These are phyloP conservation scores for pig (Sus scrofa) DNA, from an alignment of 2,113 vertebrate species.

Conservation along the genomic window T2T-Sscrofa CM000819.6:73152501-73153000, in stretches of 20 bases:
- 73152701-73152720: constrained; percentile 3
- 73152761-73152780: constrained; percentile 37
- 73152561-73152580: not conserved
- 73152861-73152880: constrained; percentile 31
- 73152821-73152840: constrained; percentile 43
- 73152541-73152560: not conserved
- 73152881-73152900: not conserved
- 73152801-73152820: not conserved
- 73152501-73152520: not conserved
- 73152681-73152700: constrained; percentile 31
- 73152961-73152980: not conserved
- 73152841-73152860: not conserved
- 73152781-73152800: not conserved
- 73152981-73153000: too few relatives aligned
- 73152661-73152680: not conserved
- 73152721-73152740: constrained; percentile 16
- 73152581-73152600: not conserved
- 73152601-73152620: not conserved
- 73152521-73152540: not conserved
- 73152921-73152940: not conserved
- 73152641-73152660: constrained; percentile 24
- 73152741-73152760: constrained; percentile 47
- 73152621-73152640: constrained; percentile 30
- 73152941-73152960: not conserved
- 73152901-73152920: not conserved